Evolutionary conservation across 2,888 invertebrate genomes (phyloP).

Genomic region (Osmoderma eremita): DNA sequence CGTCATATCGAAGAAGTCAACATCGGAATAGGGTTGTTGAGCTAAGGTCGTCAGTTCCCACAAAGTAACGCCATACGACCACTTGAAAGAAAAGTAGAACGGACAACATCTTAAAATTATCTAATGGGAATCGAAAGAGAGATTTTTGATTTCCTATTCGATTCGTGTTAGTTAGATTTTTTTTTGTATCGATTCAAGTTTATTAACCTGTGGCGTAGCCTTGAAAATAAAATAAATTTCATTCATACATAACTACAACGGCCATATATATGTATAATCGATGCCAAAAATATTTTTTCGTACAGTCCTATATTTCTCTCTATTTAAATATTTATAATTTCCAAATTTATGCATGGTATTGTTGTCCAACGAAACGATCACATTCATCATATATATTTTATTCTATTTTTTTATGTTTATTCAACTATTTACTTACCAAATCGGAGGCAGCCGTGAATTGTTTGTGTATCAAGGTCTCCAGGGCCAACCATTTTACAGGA

Average conservation of each 20-base stretch:
- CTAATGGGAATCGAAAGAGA: no score
- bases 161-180: neutral
- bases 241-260: conserved; percentile 50
- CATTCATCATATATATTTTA: neutral
- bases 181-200: conserved; percentile 52
- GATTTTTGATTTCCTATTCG: no score
- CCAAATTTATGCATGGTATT: no score
- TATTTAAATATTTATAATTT: conserved; percentile 1
- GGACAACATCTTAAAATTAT: no score
- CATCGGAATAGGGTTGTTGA: conserved; percentile 88
- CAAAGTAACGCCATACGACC: conserved; percentile 94
- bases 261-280: neutral
- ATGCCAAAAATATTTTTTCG: conserved; percentile 17
- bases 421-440: conserved; percentile 72
- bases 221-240: conserved; percentile 52
- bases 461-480: conserved; percentile 84
- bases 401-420: neutral
- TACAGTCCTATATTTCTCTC: neutral
- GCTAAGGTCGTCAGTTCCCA: conserved; percentile 95
- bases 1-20: conserved; percentile 92
- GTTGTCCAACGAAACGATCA: no score
- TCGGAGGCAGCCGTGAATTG: conserved; percentile 89
- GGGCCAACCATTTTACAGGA: conserved; percentile 93
- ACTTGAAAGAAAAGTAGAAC: conserved; percentile 66
- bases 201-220: conserved; percentile 52